phyloP scores from a whole-genome alignment of 2,888 invertebrate species.

The Tetheella fluctuosa region DNA sequence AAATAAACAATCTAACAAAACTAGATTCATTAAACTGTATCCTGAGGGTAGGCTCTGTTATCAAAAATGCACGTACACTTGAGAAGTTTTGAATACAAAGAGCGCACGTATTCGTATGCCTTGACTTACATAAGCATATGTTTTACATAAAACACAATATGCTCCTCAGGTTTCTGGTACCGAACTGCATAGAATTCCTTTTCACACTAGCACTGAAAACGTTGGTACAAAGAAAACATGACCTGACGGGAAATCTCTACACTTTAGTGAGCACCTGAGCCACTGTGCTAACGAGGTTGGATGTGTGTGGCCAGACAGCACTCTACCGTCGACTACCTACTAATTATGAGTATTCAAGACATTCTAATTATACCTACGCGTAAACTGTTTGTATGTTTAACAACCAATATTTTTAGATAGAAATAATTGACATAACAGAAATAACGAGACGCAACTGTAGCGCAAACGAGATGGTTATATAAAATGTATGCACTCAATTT shows the following conservation, averaged over 20 bases:
- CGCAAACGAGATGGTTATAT: no score
- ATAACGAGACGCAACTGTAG: no score
- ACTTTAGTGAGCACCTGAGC: conserved; percentile 5
- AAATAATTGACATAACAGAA: no score
- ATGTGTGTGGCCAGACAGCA: background rate
- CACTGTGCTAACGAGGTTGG: conserved; percentile 1
- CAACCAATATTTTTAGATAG: background rate
- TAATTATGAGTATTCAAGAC: background rate
- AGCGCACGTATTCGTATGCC: background rate
- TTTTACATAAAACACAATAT: conserved; percentile 3
- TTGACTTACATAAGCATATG: background rate
- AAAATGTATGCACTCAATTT: no score
- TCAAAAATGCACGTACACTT: background rate
- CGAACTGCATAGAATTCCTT: conserved; percentile 6
- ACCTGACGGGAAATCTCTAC: conserved; percentile 4
- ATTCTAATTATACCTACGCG: background rate
- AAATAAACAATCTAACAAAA: background rate
- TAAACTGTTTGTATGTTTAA: background rate
- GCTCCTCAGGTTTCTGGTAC: background rate
- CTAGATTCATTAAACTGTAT: conserved; percentile 3
- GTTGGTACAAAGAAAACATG: conserved; percentile 7
- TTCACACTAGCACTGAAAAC: background rate
- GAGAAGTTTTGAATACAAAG: background rate
- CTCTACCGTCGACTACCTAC: background rate
- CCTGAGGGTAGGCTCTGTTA: background rate